Conservation (phyloP, 2,797 vertebrate genomes). For the Paratrypauchen microcephalus region DNA sequence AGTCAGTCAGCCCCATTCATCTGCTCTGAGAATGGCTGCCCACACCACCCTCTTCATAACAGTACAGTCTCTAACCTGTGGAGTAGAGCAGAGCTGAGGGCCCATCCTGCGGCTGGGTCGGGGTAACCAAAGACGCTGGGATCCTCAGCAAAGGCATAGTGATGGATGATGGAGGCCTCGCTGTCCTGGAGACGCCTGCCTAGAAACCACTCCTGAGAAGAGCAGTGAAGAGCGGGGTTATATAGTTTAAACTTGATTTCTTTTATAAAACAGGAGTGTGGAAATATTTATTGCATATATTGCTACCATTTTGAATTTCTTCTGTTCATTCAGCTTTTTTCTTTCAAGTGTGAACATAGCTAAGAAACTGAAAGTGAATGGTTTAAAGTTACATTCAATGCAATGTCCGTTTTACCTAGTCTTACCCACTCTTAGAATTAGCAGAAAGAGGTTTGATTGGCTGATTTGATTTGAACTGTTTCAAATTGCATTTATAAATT, state of each 20-base stretch:
- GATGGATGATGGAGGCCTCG: conserved; percentile 90
- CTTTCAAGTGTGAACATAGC: too few species aligned
- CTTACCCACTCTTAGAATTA: not conserved
- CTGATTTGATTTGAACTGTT: too few species aligned
- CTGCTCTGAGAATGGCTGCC: not conserved
- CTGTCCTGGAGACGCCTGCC: conserved; percentile 85
- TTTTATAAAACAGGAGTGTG: not conserved
- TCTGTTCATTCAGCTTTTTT: too few species aligned
- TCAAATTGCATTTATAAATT: too few species aligned
- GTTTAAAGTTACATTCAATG: not conserved
- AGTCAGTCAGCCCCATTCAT: not conserved
- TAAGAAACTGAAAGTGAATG: not conserved
- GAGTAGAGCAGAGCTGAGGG: conserved; percentile 83
- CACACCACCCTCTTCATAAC: not conserved
- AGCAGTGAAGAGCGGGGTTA: conserved; percentile 58
- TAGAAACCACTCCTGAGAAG: conserved; percentile 87
- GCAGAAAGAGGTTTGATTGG: too few species aligned
- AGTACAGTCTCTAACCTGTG: conserved; percentile 71
- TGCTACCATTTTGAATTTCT: not conserved
- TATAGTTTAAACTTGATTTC: not conserved
- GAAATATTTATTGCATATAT: not conserved
- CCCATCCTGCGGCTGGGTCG: conserved; percentile 91
- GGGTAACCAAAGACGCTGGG: conserved; percentile 86
- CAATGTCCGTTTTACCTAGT: not conserved
- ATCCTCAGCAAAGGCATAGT: conserved; percentile 93